phyloP scores from a whole-genome alignment of 2,797 vertebrate genomes.

The Phaenicophaeus curvirostris region DNA sequence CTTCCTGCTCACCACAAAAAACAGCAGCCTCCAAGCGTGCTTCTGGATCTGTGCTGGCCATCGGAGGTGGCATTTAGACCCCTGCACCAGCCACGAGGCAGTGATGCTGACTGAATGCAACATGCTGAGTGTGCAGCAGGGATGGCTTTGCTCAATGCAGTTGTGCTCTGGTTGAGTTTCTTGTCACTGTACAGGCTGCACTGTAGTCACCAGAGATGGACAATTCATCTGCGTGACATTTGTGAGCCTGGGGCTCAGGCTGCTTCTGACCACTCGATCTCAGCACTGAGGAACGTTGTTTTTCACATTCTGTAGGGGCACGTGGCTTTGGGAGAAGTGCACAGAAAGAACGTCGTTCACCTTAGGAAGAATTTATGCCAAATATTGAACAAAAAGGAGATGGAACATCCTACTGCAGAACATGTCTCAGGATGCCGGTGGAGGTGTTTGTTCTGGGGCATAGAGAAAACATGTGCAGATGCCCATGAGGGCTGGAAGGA shows the following conservation, averaged over 20 bases:
- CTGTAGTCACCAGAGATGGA: not conserved
- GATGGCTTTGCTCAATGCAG: not conserved
- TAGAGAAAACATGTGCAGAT: not conserved
- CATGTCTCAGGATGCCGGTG: not conserved
- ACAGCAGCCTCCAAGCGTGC: not conserved
- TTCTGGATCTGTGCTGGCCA: not conserved
- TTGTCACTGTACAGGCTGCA: not conserved
- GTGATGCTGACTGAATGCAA: not conserved
- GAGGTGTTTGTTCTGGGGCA: not conserved
- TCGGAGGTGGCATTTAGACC: not conserved
- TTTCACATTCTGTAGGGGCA: not conserved
- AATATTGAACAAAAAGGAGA: not conserved
- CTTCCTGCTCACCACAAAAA: not conserved
- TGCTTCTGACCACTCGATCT: not conserved
- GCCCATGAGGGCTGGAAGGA: not conserved
- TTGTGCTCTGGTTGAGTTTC: not conserved
- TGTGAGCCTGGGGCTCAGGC: not conserved
- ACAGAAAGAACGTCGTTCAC: not conserved
- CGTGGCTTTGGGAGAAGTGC: not conserved
- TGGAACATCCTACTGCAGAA: not conserved
- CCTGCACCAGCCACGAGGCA: not conserved
- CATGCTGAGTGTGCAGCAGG: not conserved
- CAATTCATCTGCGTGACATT: not conserved
- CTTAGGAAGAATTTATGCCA: not conserved
- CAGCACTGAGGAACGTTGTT: not conserved